A percentile compares a stretch with the other conserved stretches of the same genome.
Conservation (phyloP, 2,113 vertebrate genomes). For the Malaclemys terrapin region DNA sequence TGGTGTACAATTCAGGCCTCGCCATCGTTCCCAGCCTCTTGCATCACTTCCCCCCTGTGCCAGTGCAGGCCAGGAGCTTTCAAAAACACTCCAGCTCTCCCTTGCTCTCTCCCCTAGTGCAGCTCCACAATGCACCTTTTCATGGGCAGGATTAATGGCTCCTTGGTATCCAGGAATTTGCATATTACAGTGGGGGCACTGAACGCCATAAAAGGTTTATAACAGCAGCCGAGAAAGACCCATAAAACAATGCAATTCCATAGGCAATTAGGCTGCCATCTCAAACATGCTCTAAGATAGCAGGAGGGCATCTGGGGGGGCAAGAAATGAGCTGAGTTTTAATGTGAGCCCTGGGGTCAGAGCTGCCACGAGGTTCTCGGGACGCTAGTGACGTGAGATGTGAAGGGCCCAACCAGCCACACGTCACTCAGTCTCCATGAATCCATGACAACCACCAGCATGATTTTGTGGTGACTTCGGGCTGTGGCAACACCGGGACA, state of each 20-base stretch:
- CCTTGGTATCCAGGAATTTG: neutral
- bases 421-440: neutral
- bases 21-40: neutral
- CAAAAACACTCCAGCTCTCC: neutral
- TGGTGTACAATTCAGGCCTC: neutral
- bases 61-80: neutral
- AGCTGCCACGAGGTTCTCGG: neutral
- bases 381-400: neutral
- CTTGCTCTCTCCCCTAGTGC: neutral
- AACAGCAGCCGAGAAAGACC: neutral
- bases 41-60: too few species aligned
- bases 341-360: neutral
- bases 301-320: neutral
- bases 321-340: neutral
- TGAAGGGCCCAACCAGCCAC: neutral
- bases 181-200: neutral
- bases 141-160: neutral
- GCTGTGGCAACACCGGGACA: neutral
- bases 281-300: neutral
- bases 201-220: neutral
- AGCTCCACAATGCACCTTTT: neutral
- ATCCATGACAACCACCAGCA: neutral
- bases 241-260: neutral
- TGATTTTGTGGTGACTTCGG: neutral
- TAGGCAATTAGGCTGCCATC: neutral